Base-by-base conservation (phyloP, 2,797 vertebrate genomes). In the Phalloptychus januarius region DNA sequence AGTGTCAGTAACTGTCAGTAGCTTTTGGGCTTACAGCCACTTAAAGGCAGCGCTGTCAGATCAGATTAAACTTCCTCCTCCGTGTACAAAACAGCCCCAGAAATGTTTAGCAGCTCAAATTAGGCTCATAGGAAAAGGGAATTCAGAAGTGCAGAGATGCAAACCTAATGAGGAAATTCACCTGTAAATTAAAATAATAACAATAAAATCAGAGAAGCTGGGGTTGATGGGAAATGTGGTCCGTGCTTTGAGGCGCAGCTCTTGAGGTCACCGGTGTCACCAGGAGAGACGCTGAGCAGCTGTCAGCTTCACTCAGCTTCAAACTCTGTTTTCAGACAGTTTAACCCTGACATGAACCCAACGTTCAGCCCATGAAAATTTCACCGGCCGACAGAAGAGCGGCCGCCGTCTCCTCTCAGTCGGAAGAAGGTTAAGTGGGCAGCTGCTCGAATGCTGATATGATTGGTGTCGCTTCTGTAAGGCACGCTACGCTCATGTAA, bases 181-280 rank as follows among this genome's bases (percentile, higher is more conserved):
- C n/a, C 28, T 58, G 56, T 5, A 67, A 25, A 67, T 67, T 25
- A 10, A 25, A 67, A 67, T 20, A 12, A 38, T 2, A 11, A 38
- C 1, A 61, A 16, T 18, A 67, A 25, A 40, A 69, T 7, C 20
- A 25, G 65, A 69, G 36, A 69, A n/a, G 65, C 18, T 25, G 11
- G 50, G 78, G 45, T 36, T 80, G 77, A 74, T 83, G 85, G 85
- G 81, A 83, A 80, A 82, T 76, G 85, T 70, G 40, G 85, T 77
- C 58, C 52, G 76, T 50, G 20, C 11, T 72, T 50, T 46, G 11
- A 72, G 46, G 15, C 7, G 25, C 36, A 70, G 25, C 72, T 76
- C 69, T 78, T 0, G 23, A 81, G 84, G 82, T 79, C 75, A 46
- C 65, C 38, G 5, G 65, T 69, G 65, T 13, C 23, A 38, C 2